Evolutionary conservation across 2,113 vertebrate genomes (phyloP).

Genomic region (Cyprinodon variegatus): DNA sequence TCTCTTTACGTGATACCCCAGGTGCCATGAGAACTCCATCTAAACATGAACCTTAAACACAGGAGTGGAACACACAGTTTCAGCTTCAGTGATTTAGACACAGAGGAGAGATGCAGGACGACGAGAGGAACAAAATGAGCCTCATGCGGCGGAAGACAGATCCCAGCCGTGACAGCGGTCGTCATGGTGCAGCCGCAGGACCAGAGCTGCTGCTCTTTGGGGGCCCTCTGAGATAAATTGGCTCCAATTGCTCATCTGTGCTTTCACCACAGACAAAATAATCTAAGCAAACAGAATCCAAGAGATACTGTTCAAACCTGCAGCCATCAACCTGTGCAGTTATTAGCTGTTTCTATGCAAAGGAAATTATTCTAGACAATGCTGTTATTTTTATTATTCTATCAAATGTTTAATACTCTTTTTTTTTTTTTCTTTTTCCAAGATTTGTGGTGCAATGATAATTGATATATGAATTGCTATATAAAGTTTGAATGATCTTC

Average conservation of each 20-base stretch:
- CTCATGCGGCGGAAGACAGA: slow-evolving; percentile 40
- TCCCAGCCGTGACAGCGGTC: slow-evolving; percentile 60
- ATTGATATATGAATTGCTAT: too few species aligned
- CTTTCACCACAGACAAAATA: slow-evolving; percentile 21
- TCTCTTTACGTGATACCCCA: slow-evolving; percentile 37
- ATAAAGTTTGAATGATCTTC: too few species aligned
- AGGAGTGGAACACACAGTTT: slow-evolving; percentile 17
- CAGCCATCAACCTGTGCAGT: not conserved
- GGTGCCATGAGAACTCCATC: slow-evolving; percentile 29
- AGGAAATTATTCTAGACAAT: not conserved
- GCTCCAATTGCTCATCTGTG: slow-evolving; percentile 34
- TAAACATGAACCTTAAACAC: slow-evolving; percentile 57
- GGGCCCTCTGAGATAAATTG: slow-evolving; percentile 35
- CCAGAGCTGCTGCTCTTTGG: slow-evolving; percentile 38
- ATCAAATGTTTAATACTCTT: too few species aligned
- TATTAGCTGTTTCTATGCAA: not conserved
- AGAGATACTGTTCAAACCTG: not conserved
- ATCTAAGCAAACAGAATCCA: not conserved
- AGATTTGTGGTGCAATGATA: too few species aligned
- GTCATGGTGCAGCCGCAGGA: slow-evolving; percentile 54
- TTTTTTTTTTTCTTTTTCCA: too few species aligned
- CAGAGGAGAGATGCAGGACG: slow-evolving; percentile 6
- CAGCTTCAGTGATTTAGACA: slow-evolving; percentile 26
- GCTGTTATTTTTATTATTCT: too few species aligned
- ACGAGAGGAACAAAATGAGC: slow-evolving; percentile 50